Evolutionary conservation across 2,113 vertebrate genomes (phyloP).

Genomic region (Anser cygnoides): DNA sequence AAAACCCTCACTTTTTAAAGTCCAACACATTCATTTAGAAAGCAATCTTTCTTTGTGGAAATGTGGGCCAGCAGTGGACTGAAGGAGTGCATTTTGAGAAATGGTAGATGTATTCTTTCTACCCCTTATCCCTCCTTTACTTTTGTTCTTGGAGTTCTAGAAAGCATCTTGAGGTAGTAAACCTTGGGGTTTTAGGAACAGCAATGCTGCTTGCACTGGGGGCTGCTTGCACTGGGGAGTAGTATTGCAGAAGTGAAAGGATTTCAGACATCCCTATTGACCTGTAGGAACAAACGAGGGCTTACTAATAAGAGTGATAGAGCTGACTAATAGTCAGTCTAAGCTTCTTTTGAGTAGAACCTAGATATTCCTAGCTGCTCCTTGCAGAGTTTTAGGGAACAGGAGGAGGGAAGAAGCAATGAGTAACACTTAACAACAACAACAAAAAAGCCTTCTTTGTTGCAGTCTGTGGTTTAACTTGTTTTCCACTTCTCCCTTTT

Average conservation of each 20-base stretch:
- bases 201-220: background rate
- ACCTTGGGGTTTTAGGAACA: too few relatives aligned
- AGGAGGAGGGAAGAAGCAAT: background rate
- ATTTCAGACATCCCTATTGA: background rate
- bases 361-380: background rate
- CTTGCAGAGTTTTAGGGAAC: background rate
- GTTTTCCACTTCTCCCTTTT: slow-evolving; percentile 7
- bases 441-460: background rate
- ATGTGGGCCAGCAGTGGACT: background rate
- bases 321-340: background rate
- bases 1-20: background rate
- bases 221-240: background rate
- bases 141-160: background rate
- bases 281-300: background rate
- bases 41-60: background rate
- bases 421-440: background rate
- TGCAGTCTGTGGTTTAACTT: background rate
- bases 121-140: background rate
- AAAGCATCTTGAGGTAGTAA: background rate
- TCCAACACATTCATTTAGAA: background rate
- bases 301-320: background rate
- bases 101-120: background rate
- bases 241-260: background rate
- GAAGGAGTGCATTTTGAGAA: background rate
- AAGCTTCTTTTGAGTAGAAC: background rate